Percentiles rank a stretch among this genome's conserved stretches.
phyloP scores from a whole-genome alignment of 2,113 vertebrate species.

The Mohoua ochrocephala region DNA sequence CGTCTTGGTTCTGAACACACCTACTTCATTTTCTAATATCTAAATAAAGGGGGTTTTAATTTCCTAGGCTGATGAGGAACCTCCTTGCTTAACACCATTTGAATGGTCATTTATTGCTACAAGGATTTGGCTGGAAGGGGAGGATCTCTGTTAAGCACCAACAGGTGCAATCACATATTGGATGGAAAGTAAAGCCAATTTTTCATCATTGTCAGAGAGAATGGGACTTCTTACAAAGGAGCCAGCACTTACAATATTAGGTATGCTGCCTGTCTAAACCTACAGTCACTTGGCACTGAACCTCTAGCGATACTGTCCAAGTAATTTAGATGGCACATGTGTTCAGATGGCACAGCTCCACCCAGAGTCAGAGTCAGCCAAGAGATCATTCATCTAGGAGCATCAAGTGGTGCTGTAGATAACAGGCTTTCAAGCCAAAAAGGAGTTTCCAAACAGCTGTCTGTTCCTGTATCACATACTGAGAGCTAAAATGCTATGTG shows the following conservation, averaged over 20 bases:
- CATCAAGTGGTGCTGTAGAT: slow-evolving; percentile 1
- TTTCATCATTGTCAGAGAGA: slow-evolving; percentile 24
- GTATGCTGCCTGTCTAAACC: slow-evolving; percentile 62
- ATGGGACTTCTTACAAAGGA: neutral
- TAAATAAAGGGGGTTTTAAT: neutral
- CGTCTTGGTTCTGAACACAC: neutral
- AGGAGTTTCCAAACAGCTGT: slow-evolving; percentile 23
- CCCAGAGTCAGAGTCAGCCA: slow-evolving; percentile 39
- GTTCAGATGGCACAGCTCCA: slow-evolving; percentile 59
- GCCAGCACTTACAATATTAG: slow-evolving; percentile 32
- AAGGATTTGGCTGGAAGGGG: neutral
- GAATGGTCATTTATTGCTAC: neutral
- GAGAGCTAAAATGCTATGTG: neutral
- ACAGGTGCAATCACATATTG: slow-evolving; percentile 30
- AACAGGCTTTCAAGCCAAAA: slow-evolving; percentile 19
- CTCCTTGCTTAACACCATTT: neutral
- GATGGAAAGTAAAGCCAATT: neutral
- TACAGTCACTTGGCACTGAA: slow-evolving; percentile 45
- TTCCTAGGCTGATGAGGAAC: neutral
- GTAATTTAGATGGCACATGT: slow-evolving; percentile 64
- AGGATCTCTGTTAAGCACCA: neutral
- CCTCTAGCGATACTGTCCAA: slow-evolving; percentile 1
- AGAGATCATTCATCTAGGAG: slow-evolving; percentile 36
- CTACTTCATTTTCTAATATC: neutral
- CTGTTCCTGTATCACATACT: neutral